A percentile compares a stretch with the other conserved stretches of the same genome.
Evolutionary conservation across 1,140 invertebrate species (phyloP).

Genomic region (Drosophila equinoxialis): DNA sequence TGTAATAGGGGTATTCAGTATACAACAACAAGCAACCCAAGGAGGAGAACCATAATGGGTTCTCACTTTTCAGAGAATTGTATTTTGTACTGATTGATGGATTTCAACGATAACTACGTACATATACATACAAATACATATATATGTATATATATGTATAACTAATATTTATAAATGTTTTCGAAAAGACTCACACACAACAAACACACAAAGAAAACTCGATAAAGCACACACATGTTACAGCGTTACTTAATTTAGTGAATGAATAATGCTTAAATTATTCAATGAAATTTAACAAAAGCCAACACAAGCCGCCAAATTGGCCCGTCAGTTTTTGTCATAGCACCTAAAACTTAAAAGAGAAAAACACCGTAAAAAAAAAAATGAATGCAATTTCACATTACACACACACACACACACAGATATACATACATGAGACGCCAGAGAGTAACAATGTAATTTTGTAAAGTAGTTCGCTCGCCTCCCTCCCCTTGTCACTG

Average conservation of each 20-base stretch:
- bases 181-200: slow-evolving; percentile 46
- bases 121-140: slow-evolving; percentile 29
- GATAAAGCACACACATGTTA: slow-evolving; percentile 45
- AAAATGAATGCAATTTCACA: neutral
- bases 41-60: slow-evolving; percentile 28
- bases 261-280: slow-evolving; percentile 36
- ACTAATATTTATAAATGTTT: slow-evolving; percentile 55
- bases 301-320: slow-evolving; percentile 50
- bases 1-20: neutral
- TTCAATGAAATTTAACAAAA: slow-evolving; percentile 16
- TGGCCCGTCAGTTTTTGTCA: slow-evolving; percentile 67
- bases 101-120: slow-evolving; percentile 39
- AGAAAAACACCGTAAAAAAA: no score
- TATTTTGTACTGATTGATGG: slow-evolving; percentile 54
- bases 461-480: slow-evolving; percentile 76
- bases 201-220: slow-evolving; percentile 18
- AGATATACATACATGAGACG: slow-evolving; percentile 1
- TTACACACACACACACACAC: neutral
- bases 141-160: slow-evolving; percentile 50
- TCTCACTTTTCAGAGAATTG: slow-evolving; percentile 44
- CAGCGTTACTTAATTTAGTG: slow-evolving; percentile 61
- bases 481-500: slow-evolving; percentile 1
- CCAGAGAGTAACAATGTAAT: slow-evolving; percentile 61
- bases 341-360: slow-evolving; percentile 66
- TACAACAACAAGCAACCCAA: neutral